Percentiles rank a stretch among this genome's conserved stretches.
Evolutionary conservation across 1,140 invertebrate species (phyloP).

Genomic region (Drosophila tropicalis): DNA sequence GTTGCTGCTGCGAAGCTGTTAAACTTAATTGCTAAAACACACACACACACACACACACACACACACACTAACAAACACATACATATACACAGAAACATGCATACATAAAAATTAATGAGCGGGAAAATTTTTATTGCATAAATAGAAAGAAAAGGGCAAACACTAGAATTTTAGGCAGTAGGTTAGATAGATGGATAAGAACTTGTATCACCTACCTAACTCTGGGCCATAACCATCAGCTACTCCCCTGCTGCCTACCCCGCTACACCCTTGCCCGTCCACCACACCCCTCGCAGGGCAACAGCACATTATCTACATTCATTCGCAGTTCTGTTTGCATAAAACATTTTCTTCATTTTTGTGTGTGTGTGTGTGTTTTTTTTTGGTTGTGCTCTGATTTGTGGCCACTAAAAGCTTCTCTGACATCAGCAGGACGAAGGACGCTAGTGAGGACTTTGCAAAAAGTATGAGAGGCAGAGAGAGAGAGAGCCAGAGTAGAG

Average conservation of each 20-base stretch:
- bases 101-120: conserved; percentile 47
- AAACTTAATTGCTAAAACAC: conserved; percentile 57
- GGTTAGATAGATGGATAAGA: neutral
- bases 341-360: conserved; percentile 35
- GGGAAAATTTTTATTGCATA: conserved; percentile 75
- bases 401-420: conserved; percentile 70
- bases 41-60: conserved; percentile 24
- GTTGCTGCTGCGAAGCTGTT: conserved; percentile 33
- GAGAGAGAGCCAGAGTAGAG: neutral
- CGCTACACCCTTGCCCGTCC: too few species aligned
- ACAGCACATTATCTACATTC: conserved; percentile 8
- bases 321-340: conserved; percentile 58
- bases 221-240: conserved; percentile 1
- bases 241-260: neutral
- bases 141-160: conserved; percentile 41
- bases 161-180: conserved; percentile 7
- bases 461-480: neutral
- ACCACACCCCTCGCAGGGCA: conserved; percentile 12
- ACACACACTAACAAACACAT: conserved; percentile 2
- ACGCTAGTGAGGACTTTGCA: conserved; percentile 36
- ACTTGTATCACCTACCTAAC: conserved; percentile 13
- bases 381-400: conserved; percentile 56
- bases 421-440: conserved; percentile 66
- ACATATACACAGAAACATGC: neutral
- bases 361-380: conserved; percentile 1